Base-by-base conservation (phyloP, 1,140 invertebrate species). In the Sipha flava region DNA sequence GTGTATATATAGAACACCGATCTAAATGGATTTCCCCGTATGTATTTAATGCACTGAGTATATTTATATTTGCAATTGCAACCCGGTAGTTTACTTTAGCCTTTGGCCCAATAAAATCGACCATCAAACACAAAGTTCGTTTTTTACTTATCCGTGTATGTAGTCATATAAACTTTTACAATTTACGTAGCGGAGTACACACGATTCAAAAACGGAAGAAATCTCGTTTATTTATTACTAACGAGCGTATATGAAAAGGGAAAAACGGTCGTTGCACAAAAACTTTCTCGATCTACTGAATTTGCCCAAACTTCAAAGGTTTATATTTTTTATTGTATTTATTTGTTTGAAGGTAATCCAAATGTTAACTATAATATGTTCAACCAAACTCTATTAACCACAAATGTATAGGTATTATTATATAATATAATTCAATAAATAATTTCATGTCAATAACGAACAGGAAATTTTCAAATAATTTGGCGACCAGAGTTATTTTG, bases 201-300 rank as follows among this genome's bases (percentile, higher is more conserved):
- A 57, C 34, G 49, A 37, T 57, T 77, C n/a, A 57, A 59, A 40
- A 77, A 23, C 34, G 34, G 73, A 59, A 57, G 52, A 77, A 77
- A 57, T 77, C 52, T 57, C 52, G 29, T 57, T 77, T 77, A 77
- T 77, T 77, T 77, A 77, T 77, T 77, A 77, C 73, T 57, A 77
- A 77, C 73, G 52, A 77, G 73, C 14, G 21, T 16, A 59, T 52
- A 43, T 26, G 52, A 40, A 57, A 57, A 23, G 21, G 34, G 73
- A 26, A 57, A 40, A 70, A 59, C 23, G 34, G 14, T 29, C 73
- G 52, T 59, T 43, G 26, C 26, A 54, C 34, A 29, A 57, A 77
- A 57, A 77, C 52, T 77, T 77, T 77, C 10, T 54, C 31, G 21
- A 77, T 52, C 37, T 54, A 23, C 70, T 26, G 73, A 57, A 77